Conservation (phyloP, 1,140 invertebrate species). For the Trypoxylus dichotomus region DNA sequence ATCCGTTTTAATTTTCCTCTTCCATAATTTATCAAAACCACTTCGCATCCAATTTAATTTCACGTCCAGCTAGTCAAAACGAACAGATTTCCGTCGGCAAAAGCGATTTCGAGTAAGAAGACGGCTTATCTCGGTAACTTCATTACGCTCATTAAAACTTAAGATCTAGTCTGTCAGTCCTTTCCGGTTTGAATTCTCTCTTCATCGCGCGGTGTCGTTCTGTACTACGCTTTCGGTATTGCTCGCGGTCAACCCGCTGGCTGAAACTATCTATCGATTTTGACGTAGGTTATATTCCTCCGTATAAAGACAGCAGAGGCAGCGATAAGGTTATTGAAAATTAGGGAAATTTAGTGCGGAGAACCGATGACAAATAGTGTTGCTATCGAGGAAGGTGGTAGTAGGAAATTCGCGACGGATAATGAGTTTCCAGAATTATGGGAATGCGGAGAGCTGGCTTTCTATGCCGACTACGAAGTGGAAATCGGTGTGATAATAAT, state of each 20-base stretch:
- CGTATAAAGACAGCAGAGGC: not conserved
- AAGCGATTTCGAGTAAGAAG: not conserved
- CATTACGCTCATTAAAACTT: slow-evolving; percentile 21
- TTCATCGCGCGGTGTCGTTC: not conserved
- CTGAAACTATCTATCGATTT: slow-evolving; percentile 7
- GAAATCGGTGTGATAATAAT: no score
- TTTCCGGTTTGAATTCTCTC: slow-evolving; percentile 17
- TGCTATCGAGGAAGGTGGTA: no score
- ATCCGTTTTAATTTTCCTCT: not conserved
- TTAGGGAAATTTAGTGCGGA: not conserved
- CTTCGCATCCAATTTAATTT: not conserved
- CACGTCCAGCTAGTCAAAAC: slow-evolving; percentile 6
- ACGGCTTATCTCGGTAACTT: slow-evolving; percentile 18
- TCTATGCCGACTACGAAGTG: no score
- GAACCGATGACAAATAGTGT: not conserved
- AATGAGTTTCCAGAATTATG: no score
- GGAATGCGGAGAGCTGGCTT: no score
- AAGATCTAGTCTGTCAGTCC: not conserved
- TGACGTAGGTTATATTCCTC: not conserved
- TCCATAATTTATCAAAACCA: not conserved
- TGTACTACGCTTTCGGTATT: not conserved
- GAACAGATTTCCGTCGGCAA: slow-evolving; percentile 9
- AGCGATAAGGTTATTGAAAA: not conserved
- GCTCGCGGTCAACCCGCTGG: not conserved
- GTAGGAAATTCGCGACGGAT: no score